A percentile compares a stretch with the other conserved stretches of the same genome.
Conservation (phyloP, 2,113 vertebrate genomes). For the Dendrocopos noguchii region DNA sequence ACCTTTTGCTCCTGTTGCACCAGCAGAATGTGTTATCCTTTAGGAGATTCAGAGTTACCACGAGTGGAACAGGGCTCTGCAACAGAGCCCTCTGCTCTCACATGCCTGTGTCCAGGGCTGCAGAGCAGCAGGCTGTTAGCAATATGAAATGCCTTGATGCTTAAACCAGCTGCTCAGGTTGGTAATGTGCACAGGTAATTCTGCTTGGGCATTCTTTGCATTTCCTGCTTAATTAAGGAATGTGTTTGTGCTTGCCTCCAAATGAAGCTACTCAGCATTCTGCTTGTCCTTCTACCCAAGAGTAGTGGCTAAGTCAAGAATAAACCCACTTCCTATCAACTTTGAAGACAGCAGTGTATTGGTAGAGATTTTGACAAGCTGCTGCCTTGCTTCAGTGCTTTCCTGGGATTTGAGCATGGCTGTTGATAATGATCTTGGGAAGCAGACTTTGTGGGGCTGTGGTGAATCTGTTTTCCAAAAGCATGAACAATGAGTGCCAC, state of each 20-base stretch:
- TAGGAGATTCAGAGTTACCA: neutral
- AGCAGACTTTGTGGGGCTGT: neutral
- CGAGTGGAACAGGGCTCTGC: neutral
- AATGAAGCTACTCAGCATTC: neutral
- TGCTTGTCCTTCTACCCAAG: neutral
- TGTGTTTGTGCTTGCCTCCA: neutral
- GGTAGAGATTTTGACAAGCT: neutral
- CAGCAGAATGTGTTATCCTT: neutral
- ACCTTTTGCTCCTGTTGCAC: neutral
- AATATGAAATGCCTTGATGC: neutral
- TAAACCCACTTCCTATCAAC: neutral
- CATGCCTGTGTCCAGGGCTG: neutral
- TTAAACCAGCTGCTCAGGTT: neutral
- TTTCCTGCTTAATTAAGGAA: neutral
- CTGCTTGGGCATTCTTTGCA: neutral
- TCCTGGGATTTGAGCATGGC: neutral
- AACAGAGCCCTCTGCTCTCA: too few relatives aligned
- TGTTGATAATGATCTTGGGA: neutral
- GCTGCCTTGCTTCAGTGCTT: neutral
- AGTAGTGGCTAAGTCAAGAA: neutral
- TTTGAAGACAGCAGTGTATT: neutral
- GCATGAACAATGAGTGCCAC: neutral
- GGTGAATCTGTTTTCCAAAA: neutral
- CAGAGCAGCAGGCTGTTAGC: neutral
- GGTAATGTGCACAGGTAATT: neutral